phyloP scores from a whole-genome alignment of 2,888 invertebrate species.

The Drosophila cognata region DNA sequence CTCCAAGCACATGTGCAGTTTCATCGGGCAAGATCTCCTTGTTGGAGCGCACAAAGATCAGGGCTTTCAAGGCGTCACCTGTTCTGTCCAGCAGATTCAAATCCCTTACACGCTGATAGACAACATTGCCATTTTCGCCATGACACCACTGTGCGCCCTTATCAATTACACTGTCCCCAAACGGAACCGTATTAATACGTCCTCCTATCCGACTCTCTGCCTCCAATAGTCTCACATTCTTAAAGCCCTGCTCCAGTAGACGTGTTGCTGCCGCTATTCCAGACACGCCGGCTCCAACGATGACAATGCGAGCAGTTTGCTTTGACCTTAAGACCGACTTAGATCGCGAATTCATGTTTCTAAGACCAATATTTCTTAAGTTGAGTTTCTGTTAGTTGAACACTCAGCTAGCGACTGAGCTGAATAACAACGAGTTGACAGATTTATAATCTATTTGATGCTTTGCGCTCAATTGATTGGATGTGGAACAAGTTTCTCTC shows the following conservation, averaged over 20 bases:
- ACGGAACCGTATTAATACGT: conserved; percentile 86
- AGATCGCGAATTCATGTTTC: conserved; percentile 21
- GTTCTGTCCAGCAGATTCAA: conserved; percentile 74
- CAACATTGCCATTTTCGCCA: conserved; percentile 88
- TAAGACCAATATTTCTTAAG: neutral
- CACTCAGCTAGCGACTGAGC: conserved; percentile 27
- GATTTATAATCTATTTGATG: conserved; percentile 25
- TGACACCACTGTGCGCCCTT: conserved; percentile 91
- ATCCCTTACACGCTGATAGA: conserved; percentile 86
- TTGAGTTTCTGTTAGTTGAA: neutral
- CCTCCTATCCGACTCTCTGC: conserved; percentile 89
- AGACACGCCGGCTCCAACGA: conserved; percentile 84
- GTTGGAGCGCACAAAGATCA: conserved; percentile 81
- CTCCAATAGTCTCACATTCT: conserved; percentile 87
- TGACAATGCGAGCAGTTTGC: conserved; percentile 77
- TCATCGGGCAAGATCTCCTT: conserved; percentile 82
- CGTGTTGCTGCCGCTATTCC: conserved; percentile 85
- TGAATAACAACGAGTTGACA: neutral
- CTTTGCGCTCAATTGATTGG: neutral
- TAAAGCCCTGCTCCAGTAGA: conserved; percentile 84
- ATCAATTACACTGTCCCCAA: conserved; percentile 88
- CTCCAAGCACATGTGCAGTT: conserved; percentile 64
- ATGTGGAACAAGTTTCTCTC: neutral
- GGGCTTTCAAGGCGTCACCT: conserved; percentile 62
- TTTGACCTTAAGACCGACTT: conserved; percentile 35